These are phyloP conservation scores for Dicranocentrus wangi DNA, from an alignment of 2,888 invertebrate species.

Conservation along the genomic window DNA sequence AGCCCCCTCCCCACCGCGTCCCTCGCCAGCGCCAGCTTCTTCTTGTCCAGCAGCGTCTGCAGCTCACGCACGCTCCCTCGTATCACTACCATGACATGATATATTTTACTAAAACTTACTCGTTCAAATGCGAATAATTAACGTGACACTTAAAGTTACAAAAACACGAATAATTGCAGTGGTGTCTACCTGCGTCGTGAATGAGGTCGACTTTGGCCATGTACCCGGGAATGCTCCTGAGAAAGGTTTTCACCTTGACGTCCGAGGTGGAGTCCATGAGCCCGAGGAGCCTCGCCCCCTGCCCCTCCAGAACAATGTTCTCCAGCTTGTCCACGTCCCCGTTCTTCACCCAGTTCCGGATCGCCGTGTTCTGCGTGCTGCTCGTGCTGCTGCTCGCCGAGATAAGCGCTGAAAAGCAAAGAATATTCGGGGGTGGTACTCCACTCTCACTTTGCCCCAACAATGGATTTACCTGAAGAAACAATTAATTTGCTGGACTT, in stretches of 20 bases:
- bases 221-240: constrained; percentile 78
- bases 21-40: constrained; percentile 79
- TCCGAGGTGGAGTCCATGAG: constrained; percentile 79
- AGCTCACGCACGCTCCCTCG: constrained; percentile 76
- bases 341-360: constrained; percentile 78
- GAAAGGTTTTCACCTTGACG: constrained; percentile 77
- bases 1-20: constrained; percentile 83
- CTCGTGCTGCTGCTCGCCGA: constrained; percentile 9
- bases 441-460: too few relatives aligned
- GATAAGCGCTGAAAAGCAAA: neutral
- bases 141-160: too few relatives aligned
- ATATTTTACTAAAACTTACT: too few relatives aligned
- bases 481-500: constrained; percentile 73
- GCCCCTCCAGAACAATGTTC: constrained; percentile 81
- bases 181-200: constrained; percentile 85
- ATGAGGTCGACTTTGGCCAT: constrained; percentile 84
- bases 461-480: neutral
- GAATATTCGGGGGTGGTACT: too few relatives aligned
- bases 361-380: constrained; percentile 72
- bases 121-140: too few relatives aligned
- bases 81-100: too few relatives aligned
- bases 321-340: constrained; percentile 82
- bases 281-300: constrained; percentile 81
- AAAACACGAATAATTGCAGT: too few relatives aligned
- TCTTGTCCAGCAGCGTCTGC: constrained; percentile 76